A percentile compares a stretch with the other conserved stretches of the same genome.
Conservation (phyloP, 2,797 vertebrate genomes). For the Sciurus vulgaris region DNA sequence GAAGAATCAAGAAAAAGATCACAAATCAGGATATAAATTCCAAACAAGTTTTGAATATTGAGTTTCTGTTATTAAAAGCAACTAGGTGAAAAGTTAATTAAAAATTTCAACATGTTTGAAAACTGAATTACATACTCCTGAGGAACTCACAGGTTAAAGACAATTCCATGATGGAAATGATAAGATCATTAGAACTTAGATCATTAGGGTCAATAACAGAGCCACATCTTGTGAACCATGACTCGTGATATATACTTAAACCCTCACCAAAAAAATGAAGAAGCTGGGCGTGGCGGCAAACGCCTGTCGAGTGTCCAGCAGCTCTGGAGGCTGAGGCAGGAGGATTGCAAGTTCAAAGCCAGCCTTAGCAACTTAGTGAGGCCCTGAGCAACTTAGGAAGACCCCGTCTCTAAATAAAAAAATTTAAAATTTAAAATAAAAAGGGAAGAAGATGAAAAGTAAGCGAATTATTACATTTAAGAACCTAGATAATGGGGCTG, state of each 20-base stretch:
- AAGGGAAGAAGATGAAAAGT: neutral
- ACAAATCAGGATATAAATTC: neutral
- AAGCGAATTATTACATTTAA: neutral
- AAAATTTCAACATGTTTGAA: neutral
- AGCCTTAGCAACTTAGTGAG: too few species aligned
- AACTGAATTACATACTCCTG: neutral
- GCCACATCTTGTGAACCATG: neutral
- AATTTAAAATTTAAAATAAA: too few species aligned
- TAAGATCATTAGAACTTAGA: neutral
- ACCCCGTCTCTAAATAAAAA: too few species aligned
- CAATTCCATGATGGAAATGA: neutral
- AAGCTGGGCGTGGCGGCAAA: too few species aligned
- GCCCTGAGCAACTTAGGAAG: too few species aligned
- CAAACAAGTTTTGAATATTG: neutral
- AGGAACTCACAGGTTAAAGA: neutral
- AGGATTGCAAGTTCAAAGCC: too few species aligned
- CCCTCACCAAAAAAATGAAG: too few species aligned
- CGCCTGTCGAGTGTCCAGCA: too few species aligned
- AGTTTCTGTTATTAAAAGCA: slow-evolving; percentile 24
- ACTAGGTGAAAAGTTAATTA: neutral
- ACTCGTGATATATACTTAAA: neutral
- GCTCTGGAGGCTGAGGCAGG: too few species aligned
- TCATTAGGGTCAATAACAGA: neutral
- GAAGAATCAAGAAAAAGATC: neutral
- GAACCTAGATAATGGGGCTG: neutral